These are phyloP conservation scores for Anoplius nigerrimus DNA, from an alignment of 2,888 invertebrate species.

Conservation along the genomic window DNA sequence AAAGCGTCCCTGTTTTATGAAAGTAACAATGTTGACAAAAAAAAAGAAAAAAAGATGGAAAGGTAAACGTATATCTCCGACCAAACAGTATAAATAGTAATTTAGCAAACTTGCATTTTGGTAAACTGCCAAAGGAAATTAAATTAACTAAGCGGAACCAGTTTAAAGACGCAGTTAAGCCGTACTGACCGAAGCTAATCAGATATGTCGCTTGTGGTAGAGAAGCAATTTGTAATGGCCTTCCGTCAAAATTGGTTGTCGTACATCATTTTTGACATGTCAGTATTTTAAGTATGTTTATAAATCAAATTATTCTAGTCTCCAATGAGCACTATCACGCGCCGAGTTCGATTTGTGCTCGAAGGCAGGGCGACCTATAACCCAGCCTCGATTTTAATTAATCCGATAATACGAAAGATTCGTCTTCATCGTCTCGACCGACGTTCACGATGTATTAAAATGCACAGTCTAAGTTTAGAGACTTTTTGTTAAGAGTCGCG, in stretches of 20 bases:
- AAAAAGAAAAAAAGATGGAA: slow-evolving; percentile 29
- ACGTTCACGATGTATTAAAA: slow-evolving; percentile 25
- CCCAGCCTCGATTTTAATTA: slow-evolving; percentile 31
- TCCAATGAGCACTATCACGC: slow-evolving; percentile 68
- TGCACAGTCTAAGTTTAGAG: slow-evolving; percentile 27
- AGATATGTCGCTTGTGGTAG: slow-evolving; percentile 35
- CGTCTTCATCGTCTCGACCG: slow-evolving; percentile 34
- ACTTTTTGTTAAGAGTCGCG: slow-evolving; percentile 25
- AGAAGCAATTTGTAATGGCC: slow-evolving; percentile 64
- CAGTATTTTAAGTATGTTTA: slow-evolving; percentile 72
- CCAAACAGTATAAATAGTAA: slow-evolving; percentile 68
- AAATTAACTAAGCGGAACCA: slow-evolving; percentile 44
- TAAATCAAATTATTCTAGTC: slow-evolving; percentile 75
- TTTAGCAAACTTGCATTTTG: slow-evolving; percentile 68
- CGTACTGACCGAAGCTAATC: slow-evolving; percentile 31
- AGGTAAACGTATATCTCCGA: slow-evolving; percentile 62
- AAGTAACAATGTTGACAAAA: slow-evolving; percentile 61
- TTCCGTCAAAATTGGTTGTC: slow-evolving; percentile 66
- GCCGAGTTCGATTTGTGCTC: slow-evolving; percentile 53
- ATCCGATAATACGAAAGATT: slow-evolving; percentile 26
- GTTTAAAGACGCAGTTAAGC: slow-evolving; percentile 31
- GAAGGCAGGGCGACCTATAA: slow-evolving; percentile 40
- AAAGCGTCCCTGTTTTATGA: slow-evolving; percentile 70
- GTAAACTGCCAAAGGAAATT: slow-evolving; percentile 69
- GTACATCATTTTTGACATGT: slow-evolving; percentile 67